phyloP scores from a whole-genome alignment of 2,797 vertebrate species.

The Alcedo atthis region DNA sequence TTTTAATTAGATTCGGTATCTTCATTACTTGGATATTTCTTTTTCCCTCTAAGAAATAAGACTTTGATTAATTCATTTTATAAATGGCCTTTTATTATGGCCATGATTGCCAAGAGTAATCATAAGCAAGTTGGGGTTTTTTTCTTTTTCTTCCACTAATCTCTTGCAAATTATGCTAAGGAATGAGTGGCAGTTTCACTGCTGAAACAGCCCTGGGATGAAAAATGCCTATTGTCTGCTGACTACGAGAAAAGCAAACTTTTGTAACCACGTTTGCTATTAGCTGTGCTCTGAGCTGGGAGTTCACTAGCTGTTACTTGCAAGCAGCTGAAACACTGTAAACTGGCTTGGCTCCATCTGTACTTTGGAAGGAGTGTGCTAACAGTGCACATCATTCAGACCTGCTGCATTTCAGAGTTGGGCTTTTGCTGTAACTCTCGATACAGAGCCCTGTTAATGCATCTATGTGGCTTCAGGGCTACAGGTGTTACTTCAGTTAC shows the following conservation, averaged over 20 bases:
- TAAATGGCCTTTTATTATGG: neutral
- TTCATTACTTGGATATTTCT: neutral
- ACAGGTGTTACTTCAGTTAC: neutral
- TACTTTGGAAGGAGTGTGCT: neutral
- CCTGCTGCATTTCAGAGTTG: neutral
- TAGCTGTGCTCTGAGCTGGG: conserved; percentile 50
- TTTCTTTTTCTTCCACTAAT: neutral
- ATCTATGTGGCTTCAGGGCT: neutral
- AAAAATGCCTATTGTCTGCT: neutral
- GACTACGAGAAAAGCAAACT: neutral
- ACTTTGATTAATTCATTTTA: neutral
- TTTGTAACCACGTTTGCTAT: neutral
- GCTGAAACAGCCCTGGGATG: neutral
- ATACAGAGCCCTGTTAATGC: neutral
- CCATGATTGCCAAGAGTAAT: neutral
- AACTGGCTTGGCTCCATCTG: neutral
- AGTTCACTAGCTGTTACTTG: conserved; percentile 63
- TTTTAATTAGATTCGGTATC: neutral
- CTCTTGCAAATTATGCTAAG: neutral
- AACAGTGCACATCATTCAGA: neutral
- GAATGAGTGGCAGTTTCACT: neutral
- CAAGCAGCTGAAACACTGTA: neutral
- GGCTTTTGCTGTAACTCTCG: neutral
- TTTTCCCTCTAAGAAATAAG: neutral
- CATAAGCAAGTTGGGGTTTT: neutral